phyloP scores from a whole-genome alignment of 1,140 invertebrate genomes.

The Apis florea region DNA sequence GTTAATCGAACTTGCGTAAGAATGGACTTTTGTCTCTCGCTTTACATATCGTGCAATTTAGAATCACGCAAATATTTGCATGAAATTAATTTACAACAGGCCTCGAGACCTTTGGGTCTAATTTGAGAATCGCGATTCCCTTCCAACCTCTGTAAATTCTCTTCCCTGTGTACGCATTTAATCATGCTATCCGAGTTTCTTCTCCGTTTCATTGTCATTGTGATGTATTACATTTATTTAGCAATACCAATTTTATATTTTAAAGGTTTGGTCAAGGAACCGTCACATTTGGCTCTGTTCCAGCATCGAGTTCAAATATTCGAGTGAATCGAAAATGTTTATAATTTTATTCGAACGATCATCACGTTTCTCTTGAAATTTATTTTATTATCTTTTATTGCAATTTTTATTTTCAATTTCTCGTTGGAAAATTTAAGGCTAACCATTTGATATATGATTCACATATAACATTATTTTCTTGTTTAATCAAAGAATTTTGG shows the following conservation, averaged over 20 bases:
- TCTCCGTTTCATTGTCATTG: not conserved
- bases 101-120: conserved; percentile 10
- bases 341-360: conserved; percentile 10
- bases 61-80: not conserved
- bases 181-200: conserved; percentile 21
- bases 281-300: conserved; percentile 48
- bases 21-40: no score
- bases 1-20: no score
- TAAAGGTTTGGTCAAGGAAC: conserved; percentile 54
- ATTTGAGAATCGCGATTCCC: conserved; percentile 15
- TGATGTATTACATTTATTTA: conserved; percentile 9
- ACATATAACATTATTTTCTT: not conserved
- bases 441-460: not conserved
- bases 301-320: conserved; percentile 26
- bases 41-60: not conserved
- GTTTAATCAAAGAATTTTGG: not conserved
- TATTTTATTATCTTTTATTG: not conserved
- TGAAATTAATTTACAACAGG: not conserved
- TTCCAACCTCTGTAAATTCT: conserved; percentile 22
- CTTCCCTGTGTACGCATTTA: conserved; percentile 13
- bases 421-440: not conserved
- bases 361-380: not conserved
- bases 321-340: not conserved
- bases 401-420: no score
- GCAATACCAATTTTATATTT: conserved; percentile 19